Conservation (phyloP, 1,140 invertebrate genomes). For the Himalopsyche phryganea region DNA sequence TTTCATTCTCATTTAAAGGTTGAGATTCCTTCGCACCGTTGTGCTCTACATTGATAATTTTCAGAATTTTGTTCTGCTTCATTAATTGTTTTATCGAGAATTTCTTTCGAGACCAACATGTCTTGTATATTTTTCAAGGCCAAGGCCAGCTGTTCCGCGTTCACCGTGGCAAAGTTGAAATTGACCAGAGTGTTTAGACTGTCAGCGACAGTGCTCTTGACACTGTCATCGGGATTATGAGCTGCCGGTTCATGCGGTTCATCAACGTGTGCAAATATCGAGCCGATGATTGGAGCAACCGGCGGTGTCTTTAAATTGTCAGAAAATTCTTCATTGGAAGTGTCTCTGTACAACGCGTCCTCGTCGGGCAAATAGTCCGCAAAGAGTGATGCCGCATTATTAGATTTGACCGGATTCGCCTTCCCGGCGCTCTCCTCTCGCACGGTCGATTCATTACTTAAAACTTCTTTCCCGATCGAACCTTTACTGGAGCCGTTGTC, state of each 20-base stretch:
- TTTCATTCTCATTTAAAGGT: background rate
- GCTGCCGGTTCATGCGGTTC: background rate
- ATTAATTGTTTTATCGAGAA: background rate
- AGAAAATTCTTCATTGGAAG: conserved; percentile 29
- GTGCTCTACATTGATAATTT: background rate
- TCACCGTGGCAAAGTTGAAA: conserved; percentile 27
- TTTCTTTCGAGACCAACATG: conserved; percentile 1
- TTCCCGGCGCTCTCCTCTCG: too few relatives aligned
- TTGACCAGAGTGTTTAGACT: conserved; percentile 27
- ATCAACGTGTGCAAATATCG: conserved; percentile 1
- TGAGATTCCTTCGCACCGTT: background rate
- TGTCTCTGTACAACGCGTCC: conserved; percentile 47
- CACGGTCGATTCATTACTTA: too few relatives aligned
- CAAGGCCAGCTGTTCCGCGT: conserved; percentile 20
- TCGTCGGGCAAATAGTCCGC: conserved; percentile 39
- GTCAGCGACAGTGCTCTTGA: conserved; percentile 27
- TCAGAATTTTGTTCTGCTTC: background rate
- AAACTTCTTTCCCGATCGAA: too few relatives aligned
- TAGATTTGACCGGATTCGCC: too few relatives aligned
- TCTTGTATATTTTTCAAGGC: conserved; percentile 27
- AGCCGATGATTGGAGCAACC: conserved; percentile 33
- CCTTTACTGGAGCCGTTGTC: background rate
- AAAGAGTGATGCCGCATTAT: background rate
- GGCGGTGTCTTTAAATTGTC: conserved; percentile 29
- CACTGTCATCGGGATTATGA: background rate